phyloP scores from a whole-genome alignment of 2,113 vertebrate genomes.

The Tupaia tana region DNA sequence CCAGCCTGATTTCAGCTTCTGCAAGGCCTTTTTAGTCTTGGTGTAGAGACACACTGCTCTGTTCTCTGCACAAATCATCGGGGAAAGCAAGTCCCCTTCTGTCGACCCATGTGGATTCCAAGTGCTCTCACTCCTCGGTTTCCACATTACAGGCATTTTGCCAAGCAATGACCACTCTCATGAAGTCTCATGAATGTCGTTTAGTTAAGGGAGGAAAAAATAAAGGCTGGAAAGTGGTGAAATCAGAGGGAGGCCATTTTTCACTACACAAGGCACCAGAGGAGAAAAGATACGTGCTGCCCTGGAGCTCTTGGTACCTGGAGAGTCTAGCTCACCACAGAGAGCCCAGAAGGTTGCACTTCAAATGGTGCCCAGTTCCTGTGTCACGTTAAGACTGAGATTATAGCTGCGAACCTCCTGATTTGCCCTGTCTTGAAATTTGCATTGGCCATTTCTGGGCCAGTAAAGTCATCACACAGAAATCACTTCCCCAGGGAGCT shows the following conservation, averaged over 20 bases:
- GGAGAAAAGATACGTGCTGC: accelerated
- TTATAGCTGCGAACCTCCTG: neutral
- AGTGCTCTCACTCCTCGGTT: neutral
- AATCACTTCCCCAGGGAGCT: neutral
- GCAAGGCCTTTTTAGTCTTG: neutral
- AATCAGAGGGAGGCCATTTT: neutral
- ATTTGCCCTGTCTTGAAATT: neutral
- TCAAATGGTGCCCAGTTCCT: neutral
- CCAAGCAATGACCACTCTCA: neutral
- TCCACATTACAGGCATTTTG: neutral
- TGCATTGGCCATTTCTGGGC: neutral
- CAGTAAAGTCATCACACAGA: neutral
- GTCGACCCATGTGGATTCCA: neutral
- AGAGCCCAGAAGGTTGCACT: no score
- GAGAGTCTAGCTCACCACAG: accelerated
- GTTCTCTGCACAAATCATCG: neutral
- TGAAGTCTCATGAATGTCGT: neutral
- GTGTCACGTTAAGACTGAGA: no score
- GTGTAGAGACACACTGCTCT: neutral
- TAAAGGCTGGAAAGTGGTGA: neutral
- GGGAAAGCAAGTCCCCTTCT: neutral
- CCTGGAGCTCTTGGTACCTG: neutral
- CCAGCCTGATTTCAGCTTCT: neutral
- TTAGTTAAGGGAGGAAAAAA: neutral
- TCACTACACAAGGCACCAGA: neutral